Conservation (phyloP, 2,113 vertebrate species). For the Tachycineta bicolor region DNA sequence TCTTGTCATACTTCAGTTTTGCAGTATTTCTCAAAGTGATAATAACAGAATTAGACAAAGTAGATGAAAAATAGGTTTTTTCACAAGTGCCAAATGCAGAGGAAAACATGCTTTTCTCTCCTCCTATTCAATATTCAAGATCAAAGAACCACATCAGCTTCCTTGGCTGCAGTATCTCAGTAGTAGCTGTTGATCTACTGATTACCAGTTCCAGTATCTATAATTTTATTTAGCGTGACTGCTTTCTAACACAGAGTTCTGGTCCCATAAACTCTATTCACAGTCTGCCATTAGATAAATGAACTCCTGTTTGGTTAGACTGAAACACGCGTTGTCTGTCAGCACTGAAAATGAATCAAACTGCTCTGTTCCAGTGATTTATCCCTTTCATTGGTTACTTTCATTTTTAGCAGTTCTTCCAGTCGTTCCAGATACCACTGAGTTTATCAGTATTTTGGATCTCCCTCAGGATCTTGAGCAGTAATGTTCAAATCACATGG, state of each 20-base stretch:
- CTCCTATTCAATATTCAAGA: neutral
- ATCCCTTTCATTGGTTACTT: neutral
- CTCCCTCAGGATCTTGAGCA: neutral
- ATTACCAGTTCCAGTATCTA: neutral
- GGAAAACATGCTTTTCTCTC: neutral
- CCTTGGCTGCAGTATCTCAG: neutral
- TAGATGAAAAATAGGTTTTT: neutral
- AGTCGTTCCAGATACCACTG: neutral
- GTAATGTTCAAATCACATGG: neutral
- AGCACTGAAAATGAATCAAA: neutral
- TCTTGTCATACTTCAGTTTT: neutral
- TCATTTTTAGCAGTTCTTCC: neutral
- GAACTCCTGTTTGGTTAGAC: neutral
- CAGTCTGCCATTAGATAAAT: neutral
- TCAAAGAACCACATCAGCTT: neutral
- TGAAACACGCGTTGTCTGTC: neutral
- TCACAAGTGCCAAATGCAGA: neutral
- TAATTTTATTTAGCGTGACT: neutral
- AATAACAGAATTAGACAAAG: conserved; percentile 16
- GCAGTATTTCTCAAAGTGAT: neutral
- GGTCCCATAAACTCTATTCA: neutral
- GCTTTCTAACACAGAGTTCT: neutral
- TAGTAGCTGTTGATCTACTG: neutral
- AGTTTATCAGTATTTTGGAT: neutral
- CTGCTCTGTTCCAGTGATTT: neutral